phyloP scores from a whole-genome alignment of 2,888 invertebrate genomes.

The Boloria selene region DNA sequence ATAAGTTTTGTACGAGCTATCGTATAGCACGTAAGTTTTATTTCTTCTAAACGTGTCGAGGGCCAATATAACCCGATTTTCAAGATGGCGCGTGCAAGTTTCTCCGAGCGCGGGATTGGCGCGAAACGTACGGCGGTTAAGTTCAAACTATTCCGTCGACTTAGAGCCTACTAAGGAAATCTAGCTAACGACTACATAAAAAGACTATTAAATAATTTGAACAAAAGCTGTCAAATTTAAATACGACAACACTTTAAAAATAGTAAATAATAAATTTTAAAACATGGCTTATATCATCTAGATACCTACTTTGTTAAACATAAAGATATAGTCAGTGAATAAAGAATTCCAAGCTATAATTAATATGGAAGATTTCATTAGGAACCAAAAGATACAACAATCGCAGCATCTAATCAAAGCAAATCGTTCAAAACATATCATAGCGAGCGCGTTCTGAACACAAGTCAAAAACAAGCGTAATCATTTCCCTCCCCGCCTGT shows the following conservation, averaged over 20 bases:
- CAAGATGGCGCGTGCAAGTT: conserved; percentile 64
- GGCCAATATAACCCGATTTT: conserved; percentile 58
- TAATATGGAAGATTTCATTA: too few relatives aligned
- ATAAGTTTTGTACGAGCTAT: conserved; percentile 79
- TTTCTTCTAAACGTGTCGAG: conserved; percentile 74
- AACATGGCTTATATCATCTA: too few relatives aligned
- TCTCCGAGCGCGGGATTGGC: conserved; percentile 46
- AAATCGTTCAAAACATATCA: neutral
- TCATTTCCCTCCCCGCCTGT: conserved; percentile 2
- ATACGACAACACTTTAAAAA: too few relatives aligned
- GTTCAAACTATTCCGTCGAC: neutral
- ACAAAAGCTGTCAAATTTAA: too few relatives aligned
- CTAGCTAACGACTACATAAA: neutral
- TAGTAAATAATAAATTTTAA: too few relatives aligned
- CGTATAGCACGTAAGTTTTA: conserved; percentile 74
- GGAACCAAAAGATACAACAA: too few relatives aligned
- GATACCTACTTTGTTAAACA: too few relatives aligned
- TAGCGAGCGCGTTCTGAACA: neutral
- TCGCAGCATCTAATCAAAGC: neutral
- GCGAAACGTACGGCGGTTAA: conserved; percentile 44
- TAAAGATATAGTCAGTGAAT: too few relatives aligned
- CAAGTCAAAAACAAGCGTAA: neutral
- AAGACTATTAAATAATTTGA: too few relatives aligned
- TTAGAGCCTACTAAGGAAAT: neutral
- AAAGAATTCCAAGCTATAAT: too few relatives aligned